phyloP scores from a whole-genome alignment of 2,888 invertebrate species.

The Tetrapedia diversipes region DNA sequence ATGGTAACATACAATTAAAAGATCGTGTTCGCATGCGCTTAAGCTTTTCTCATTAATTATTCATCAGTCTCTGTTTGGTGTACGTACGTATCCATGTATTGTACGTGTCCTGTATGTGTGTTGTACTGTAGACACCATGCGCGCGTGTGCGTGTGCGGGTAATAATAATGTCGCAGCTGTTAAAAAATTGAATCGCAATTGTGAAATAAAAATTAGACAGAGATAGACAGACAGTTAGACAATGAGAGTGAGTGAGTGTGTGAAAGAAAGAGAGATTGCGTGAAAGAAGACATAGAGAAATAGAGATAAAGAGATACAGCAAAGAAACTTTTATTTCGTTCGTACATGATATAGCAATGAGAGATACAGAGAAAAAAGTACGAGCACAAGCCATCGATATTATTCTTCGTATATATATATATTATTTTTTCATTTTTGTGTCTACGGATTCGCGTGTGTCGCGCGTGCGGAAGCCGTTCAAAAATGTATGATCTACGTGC shows the following conservation, averaged over 20 bases:
- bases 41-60: no score
- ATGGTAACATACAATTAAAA: slow-evolving; percentile 36
- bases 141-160: slow-evolving; percentile 30
- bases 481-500: slow-evolving; percentile 31
- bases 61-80: no score
- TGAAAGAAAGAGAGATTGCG: slow-evolving; percentile 25
- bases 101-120: background rate
- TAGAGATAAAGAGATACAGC: slow-evolving; percentile 44
- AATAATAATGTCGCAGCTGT: slow-evolving; percentile 15
- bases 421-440: background rate
- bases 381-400: slow-evolving; percentile 44
- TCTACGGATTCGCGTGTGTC: slow-evolving; percentile 36
- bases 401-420: background rate
- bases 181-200: slow-evolving; percentile 19
- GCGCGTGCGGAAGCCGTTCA: slow-evolving; percentile 28
- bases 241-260: no score
- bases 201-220: slow-evolving; percentile 22
- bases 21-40: slow-evolving; percentile 61
- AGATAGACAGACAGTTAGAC: slow-evolving; percentile 1
- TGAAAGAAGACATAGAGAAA: slow-evolving; percentile 43
- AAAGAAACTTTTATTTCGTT: slow-evolving; percentile 52
- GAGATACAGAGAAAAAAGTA: slow-evolving; percentile 51
- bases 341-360: slow-evolving; percentile 52
- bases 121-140: slow-evolving; percentile 22
- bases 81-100: no score